These are phyloP conservation scores for Microtus montanus DNA, from an alignment of 2,113 vertebrate genomes.

Conservation along the genomic window DNA sequence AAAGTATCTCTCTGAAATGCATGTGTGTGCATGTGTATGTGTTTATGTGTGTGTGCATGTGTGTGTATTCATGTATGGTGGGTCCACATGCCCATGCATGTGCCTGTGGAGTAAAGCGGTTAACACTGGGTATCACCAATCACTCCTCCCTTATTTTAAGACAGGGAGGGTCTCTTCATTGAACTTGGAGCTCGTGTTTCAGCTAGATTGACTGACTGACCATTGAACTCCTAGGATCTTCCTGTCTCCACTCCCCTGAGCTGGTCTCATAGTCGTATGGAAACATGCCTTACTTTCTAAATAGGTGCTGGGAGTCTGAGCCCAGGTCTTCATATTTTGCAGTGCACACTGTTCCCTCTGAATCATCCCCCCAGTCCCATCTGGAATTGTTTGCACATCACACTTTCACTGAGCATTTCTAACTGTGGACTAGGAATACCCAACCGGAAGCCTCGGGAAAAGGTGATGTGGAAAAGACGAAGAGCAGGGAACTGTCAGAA, in stretches of 20 bases:
- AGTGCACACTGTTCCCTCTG: not conserved
- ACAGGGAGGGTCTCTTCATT: not conserved
- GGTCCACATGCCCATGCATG: not conserved
- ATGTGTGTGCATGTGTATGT: not conserved
- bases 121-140: not conserved
- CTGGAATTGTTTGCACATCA: not conserved
- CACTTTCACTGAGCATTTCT: not conserved
- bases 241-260: not conserved
- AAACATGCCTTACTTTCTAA: not conserved
- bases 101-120: not conserved
- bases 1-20: too few species aligned
- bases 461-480: not conserved
- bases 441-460: not conserved
- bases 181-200: not conserved
- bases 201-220: not conserved
- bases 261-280: not conserved
- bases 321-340: not conserved
- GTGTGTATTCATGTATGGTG: not conserved
- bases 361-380: not conserved
- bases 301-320: not conserved
- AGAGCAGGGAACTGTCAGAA: not conserved
- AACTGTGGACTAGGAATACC: not conserved
- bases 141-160: not conserved
- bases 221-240: not conserved
- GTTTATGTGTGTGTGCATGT: not conserved